A percentile compares a stretch with the other conserved stretches of the same genome.
Evolutionary conservation across 2,797 vertebrate species (phyloP).

Genomic region (Babyrousa celebensis): DNA sequence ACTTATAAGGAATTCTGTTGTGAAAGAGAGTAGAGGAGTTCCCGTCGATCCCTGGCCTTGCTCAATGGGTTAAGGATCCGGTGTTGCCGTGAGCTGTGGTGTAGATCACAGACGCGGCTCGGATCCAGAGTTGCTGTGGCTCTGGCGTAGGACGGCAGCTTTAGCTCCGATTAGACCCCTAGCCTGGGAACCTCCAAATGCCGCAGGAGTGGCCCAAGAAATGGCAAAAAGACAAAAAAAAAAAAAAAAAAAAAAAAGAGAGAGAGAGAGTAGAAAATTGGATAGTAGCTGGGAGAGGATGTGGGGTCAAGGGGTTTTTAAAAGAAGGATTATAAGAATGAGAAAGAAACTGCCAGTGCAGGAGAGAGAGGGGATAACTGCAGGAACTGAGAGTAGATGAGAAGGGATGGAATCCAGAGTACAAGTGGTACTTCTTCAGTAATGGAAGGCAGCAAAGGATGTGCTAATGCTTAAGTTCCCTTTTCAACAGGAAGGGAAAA

Average conservation of each 20-base stretch:
- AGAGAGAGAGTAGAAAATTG: neutral
- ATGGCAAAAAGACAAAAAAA: no score
- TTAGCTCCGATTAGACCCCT: no score
- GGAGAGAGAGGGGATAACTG: neutral
- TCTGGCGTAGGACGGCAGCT: no score
- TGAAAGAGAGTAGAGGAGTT: neutral
- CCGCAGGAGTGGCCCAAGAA: no score
- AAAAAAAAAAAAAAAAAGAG: no score
- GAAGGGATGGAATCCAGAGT: neutral
- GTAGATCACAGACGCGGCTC: no score
- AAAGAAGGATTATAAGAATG: neutral
- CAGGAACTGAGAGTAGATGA: neutral
- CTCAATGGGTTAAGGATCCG: no score
- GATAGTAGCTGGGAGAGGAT: neutral
- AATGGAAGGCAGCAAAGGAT: neutral
- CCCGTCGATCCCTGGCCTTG: no score
- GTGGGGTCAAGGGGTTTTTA: neutral
- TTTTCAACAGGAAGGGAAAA: conserved; percentile 36
- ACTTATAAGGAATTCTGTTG: neutral
- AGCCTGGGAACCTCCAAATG: no score
- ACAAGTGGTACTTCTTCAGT: neutral
- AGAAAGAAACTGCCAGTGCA: neutral
- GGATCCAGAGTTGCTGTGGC: no score
- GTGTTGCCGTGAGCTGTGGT: no score
- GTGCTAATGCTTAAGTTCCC: neutral